These are phyloP conservation scores for Microplitis demolitor DNA, from an alignment of 1,140 invertebrate species.

Conservation along the genomic window DNA sequence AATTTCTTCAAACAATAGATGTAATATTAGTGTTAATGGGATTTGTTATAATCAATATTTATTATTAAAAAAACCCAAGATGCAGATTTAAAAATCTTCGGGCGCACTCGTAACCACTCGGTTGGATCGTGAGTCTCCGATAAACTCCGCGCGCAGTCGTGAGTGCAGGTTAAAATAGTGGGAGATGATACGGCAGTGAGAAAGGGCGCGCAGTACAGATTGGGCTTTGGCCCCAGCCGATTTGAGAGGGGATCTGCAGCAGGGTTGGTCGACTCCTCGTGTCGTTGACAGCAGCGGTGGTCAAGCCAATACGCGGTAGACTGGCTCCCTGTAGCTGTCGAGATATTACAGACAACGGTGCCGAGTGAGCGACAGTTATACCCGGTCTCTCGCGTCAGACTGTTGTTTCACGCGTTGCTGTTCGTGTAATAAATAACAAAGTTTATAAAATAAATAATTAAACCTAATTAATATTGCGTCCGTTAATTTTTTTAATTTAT, in stretches of 20 bases:
- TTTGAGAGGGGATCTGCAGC: not conserved
- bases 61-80: no score
- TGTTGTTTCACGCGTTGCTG: not conserved
- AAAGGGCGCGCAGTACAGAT: constrained; percentile 8
- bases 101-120: no score
- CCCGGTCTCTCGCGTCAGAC: not conserved
- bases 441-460: no score
- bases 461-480: no score
- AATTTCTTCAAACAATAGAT: no score
- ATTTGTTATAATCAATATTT: no score
- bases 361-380: not conserved
- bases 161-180: not conserved
- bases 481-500: no score
- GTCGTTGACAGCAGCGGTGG: constrained; percentile 15
- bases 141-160: not conserved
- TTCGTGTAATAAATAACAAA: not conserved
- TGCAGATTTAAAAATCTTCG: no score
- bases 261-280: constrained; percentile 9
- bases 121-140: not conserved
- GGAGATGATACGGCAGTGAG: not conserved
- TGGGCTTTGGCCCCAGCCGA: not conserved
- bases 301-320: not conserved
- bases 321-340: no score
- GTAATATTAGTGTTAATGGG: no score
- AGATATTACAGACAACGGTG: no score